Percentiles rank a stretch among this genome's conserved stretches.
These are phyloP conservation scores for Tragelaphus strepsiceros DNA, from an alignment of 2,113 vertebrate species.

Conservation along the genomic window DNA sequence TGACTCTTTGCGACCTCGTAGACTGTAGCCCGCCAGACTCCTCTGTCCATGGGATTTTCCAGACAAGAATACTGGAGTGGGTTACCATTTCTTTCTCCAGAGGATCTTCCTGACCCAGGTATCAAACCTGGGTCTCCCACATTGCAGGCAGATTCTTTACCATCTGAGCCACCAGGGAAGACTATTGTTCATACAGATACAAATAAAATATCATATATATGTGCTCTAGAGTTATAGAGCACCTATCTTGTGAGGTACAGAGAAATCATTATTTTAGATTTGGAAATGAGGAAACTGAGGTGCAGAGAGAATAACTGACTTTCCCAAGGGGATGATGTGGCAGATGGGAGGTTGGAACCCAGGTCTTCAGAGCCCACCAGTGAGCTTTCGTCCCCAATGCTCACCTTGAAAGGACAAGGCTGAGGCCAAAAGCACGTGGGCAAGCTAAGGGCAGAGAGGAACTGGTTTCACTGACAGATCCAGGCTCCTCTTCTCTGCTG, in stretches of 20 bases:
- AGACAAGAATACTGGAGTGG: neutral
- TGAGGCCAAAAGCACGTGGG: neutral
- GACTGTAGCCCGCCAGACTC: neutral
- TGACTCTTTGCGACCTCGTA: neutral
- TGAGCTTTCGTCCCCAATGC: neutral
- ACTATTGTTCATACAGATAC: neutral
- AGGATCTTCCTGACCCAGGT: neutral
- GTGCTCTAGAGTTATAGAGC: neutral
- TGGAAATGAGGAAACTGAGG: neutral
- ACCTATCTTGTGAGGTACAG: neutral
- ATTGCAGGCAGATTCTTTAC: neutral
- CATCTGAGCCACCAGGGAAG: neutral
- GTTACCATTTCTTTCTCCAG: neutral
- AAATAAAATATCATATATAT: neutral
- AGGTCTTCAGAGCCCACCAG: neutral
- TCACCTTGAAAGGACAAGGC: neutral
- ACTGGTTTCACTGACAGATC: neutral
- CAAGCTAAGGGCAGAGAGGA: neutral
- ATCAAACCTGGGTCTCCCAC: neutral
- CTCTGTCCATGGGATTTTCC: neutral
- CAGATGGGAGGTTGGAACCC: neutral
- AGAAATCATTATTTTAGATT: neutral
- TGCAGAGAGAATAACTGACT: neutral
- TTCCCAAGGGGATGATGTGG: neutral
- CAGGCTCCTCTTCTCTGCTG: neutral